Evolutionary conservation across 1,140 invertebrate genomes (phyloP).

Genomic region (Rhopalosiphum maidis): DNA sequence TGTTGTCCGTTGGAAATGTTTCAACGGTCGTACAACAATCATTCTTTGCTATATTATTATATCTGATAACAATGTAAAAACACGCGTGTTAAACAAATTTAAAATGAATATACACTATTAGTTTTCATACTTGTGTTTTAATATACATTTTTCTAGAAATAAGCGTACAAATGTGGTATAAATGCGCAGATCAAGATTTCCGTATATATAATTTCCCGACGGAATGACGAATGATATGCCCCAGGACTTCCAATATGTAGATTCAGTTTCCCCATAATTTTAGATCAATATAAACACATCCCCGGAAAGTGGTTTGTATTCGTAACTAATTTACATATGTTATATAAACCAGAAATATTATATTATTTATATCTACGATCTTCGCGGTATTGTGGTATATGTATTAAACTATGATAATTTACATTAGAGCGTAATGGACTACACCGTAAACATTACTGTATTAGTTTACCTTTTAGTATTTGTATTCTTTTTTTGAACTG

Average conservation of each 20-base stretch:
- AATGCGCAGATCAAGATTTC: background rate
- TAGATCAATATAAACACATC: background rate
- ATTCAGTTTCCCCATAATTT: background rate
- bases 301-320: background rate
- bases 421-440: too few species aligned
- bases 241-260: background rate
- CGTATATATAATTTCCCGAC: background rate
- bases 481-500: constrained; percentile 23
- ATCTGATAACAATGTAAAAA: background rate
- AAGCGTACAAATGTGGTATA: too few species aligned
- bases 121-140: too few species aligned
- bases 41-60: background rate
- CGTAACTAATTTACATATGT: background rate
- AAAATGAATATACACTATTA: too few species aligned
- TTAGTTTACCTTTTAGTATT: constrained; percentile 40
- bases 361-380: background rate
- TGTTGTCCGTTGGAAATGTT: background rate
- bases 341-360: background rate
- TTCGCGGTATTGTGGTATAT: background rate
- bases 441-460: background rate
- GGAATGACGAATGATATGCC: background rate
- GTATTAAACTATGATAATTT: background rate
- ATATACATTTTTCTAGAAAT: background rate
- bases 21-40: background rate
- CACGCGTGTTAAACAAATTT: background rate